Conservation (phyloP, 1,140 invertebrate genomes). For the Mamestra configurata region DNA sequence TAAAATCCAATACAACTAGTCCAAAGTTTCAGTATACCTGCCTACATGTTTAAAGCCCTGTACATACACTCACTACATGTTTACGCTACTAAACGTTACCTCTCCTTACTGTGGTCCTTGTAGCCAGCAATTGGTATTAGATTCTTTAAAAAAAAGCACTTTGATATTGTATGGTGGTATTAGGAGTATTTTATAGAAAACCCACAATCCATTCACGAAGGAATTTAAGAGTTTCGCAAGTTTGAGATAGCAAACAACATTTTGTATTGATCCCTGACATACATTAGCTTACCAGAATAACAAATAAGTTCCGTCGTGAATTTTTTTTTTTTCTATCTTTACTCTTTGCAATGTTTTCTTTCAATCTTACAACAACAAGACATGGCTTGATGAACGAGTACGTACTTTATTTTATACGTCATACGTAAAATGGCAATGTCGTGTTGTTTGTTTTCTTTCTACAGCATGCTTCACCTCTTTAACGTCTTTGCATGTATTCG, state of each 20-base stretch:
- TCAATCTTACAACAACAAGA: slow-evolving; percentile 61
- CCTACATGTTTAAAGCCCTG: slow-evolving; percentile 29
- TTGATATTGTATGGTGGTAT: slow-evolving; percentile 41
- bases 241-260: slow-evolving; percentile 13
- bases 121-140: slow-evolving; percentile 27
- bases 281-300: slow-evolving; percentile 18
- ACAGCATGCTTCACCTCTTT: slow-evolving; percentile 70
- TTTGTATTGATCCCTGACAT: neutral
- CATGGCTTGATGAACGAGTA: slow-evolving; percentile 51
- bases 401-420: slow-evolving; percentile 23
- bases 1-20: slow-evolving; percentile 7
- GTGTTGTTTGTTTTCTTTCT: slow-evolving; percentile 63
- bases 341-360: slow-evolving; percentile 88
- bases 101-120: slow-evolving; percentile 42
- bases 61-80: slow-evolving; percentile 46
- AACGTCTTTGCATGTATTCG: slow-evolving; percentile 64
- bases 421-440: slow-evolving; percentile 57
- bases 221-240: slow-evolving; percentile 30
- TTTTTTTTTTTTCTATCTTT: slow-evolving; percentile 64
- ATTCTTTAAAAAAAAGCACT: slow-evolving; percentile 44
- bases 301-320: slow-evolving; percentile 63
- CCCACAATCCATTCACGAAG: slow-evolving; percentile 51
- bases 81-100: slow-evolving; percentile 38
- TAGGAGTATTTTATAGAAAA: slow-evolving; percentile 43
- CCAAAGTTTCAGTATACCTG: slow-evolving; percentile 38